Evolutionary conservation across 2,888 invertebrate genomes (phyloP), one percentile per base, ranked within the genome.

Genomic region (Xylota segnis): DNA sequence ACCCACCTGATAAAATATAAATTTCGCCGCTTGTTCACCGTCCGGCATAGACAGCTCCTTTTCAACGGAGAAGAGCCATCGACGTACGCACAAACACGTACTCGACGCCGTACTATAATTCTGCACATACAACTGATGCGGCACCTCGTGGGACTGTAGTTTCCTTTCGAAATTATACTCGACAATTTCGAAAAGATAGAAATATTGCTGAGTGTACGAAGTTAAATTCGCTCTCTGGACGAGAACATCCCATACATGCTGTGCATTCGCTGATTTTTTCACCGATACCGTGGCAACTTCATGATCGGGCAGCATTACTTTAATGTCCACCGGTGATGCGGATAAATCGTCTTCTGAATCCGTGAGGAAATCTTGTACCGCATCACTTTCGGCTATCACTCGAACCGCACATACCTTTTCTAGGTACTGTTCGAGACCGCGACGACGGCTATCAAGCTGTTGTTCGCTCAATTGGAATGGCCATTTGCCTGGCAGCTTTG

Each of bases 401-500:
- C 99, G 94, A 14, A 99, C 98, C 6, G 99, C 98, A 93, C 99
- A 99, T 0, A 99, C 95, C 94, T 98, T 98, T 93, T 99, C 99
- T 91, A 99, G 94, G 94, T 99, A 99, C 93, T 98, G 98, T 92
- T 99, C 99, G 56, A 99, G 94, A n/a, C 98, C 98, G 88, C 99
- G 94, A 87, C 99, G 94, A 83, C 99, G 94, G 0, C 97, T 96
- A 92, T 99, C 99, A 84, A 99, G 93, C 91, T 99, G 99, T 91
- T 99, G 99, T 90, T 99, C 99, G 91, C 97, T 98, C 89, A 99
- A 94, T 91, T 96, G 96, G 92, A 99, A 99, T 72, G 98, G 98
- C 98, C 99, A 99, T 93, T 99, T 99, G 78, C 99, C 98, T 0
- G 99, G 99, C 89, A 99, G 93, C 93, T 98, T 98, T 0, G 99